Base-by-base conservation (phyloP, 2,113 vertebrate species). In the Hippolais icterina region DNA sequence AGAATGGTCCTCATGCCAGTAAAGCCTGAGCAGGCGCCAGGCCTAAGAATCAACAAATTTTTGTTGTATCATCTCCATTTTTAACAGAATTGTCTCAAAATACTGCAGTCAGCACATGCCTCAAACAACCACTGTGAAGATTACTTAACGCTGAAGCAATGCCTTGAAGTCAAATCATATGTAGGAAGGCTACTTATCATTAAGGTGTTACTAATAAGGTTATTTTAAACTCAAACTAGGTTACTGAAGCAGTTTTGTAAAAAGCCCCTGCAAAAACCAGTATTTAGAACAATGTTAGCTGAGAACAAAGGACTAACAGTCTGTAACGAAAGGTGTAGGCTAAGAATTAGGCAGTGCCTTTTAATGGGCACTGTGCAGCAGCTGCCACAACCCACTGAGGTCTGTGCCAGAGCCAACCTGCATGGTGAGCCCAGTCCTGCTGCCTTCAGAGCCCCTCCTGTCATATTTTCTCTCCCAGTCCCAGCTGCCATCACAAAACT, bases 141-240 rank as follows among this genome's bases (percentile, higher is more conserved):
- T 77, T 88, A 84, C 60, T 75, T 89, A 6, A 77, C 46, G 28
- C 14, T 93, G 83, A 39, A 82, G 64, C 56, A 52, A 54, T 10
- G 60, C 56, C 82, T 92, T 76, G 35, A 88, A 94, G 76, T 74
- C 56, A 74, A 90, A 65, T 77, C 3, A 0, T 74, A 93, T 69
- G 92, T 93, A 94, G 94, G 92, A 96, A 94, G 44, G 47, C 21
- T 68, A 90, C 39, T 86, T 92, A 83, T 79, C 75, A 92, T 89
- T 88, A 60, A 54, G 9, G n/a, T 68, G 74, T 88, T 94, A 82
- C 57, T 96, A 95, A 95, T 92, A 89, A 71, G 60, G 87, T 90
- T 92, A 96, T 97, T 96, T 96, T 94, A 97, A 96, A 83, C 76
- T 76, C 49, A 41, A 79, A 94, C 59, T 93, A 86, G 88, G 96